Evolutionary conservation across 2,797 vertebrate species (phyloP), one percentile per base, ranked within the genome.

Genomic region (Euphonia xanthogaster): DNA sequence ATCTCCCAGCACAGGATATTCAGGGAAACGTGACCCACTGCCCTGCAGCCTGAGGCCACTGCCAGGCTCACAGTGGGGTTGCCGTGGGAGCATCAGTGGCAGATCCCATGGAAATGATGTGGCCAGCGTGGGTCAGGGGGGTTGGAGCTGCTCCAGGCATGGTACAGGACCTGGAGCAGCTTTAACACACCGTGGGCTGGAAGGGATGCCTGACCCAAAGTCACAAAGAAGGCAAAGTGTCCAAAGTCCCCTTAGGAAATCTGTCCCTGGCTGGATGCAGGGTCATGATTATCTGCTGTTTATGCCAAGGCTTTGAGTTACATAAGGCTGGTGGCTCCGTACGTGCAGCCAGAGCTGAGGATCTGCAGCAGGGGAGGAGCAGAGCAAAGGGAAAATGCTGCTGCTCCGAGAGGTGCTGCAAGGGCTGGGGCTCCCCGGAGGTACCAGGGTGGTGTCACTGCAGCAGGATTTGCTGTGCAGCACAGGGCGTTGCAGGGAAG

Each of bases 281-380:
- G 68, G 90, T 83, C 72, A 44, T 47, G 68, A 65, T 77, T 83
- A 90, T 90, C 93, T 93, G 91, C 79, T 81, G 93, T 91, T 94
- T 68, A 37, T 91, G 95, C 72, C 93, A 94, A 57, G 63, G 68
- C 75, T 91, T 85, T 93, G 94, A 39, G 48, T 96, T 96, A 93
- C 73, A 68, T 94, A 96, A 97, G 73, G 75, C 95, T 94, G 90
- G 85, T 86, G 33, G 19, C 89, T 91, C 89, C 0, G 2, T 94
- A 33, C 4, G 22, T 87, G 91, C 86, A 60, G 75, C 2, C 0
- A 79, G 84, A 94, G 79, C 72, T 9, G 65, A 75, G 89, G 81
- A 88, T 88, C 92, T 85, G 87, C 93, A 73, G 88, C 92, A 93
- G 82, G 77, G 93, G 82, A 91, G 91, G 87, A 97, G 95, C 82